Evolutionary conservation across 2,888 invertebrate species (phyloP).

Genomic region (Lithophane ornitopus): DNA sequence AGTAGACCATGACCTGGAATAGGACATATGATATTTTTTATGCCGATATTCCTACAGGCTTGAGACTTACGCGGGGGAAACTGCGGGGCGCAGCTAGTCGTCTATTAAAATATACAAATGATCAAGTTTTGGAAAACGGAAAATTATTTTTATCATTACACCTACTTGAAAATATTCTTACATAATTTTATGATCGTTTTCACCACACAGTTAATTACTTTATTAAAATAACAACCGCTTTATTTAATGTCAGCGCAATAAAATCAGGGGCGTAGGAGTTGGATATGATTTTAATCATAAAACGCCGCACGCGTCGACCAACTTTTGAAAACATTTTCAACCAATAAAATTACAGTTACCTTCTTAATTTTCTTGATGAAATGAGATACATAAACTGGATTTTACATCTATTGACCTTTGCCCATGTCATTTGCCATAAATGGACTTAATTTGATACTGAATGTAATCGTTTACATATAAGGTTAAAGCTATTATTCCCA

Average conservation of each 20-base stretch:
- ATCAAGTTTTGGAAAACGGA: not conserved
- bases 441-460: constrained; percentile 9
- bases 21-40: too few species aligned
- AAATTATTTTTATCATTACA: not conserved
- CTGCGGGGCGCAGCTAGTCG: too few species aligned
- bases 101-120: not conserved
- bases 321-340: constrained; percentile 33
- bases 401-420: constrained; percentile 39
- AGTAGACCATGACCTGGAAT: too few species aligned
- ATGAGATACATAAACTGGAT: constrained; percentile 40
- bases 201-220: constrained; percentile 19
- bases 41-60: too few species aligned
- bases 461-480: not conserved
- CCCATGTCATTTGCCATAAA: constrained; percentile 6
- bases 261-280: constrained; percentile 39
- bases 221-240: constrained; percentile 30
- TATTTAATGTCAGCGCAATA: constrained; percentile 18
- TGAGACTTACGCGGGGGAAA: too few species aligned
- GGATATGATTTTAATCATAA: constrained; percentile 36
- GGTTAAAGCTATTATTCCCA: constrained; percentile 9
- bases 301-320: constrained; percentile 14
- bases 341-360: constrained; percentile 50
- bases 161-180: not conserved
- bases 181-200: not conserved
- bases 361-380: constrained; percentile 48